phyloP scores from a whole-genome alignment of 2,113 vertebrate genomes.

The Pachypanchax playfairii region DNA sequence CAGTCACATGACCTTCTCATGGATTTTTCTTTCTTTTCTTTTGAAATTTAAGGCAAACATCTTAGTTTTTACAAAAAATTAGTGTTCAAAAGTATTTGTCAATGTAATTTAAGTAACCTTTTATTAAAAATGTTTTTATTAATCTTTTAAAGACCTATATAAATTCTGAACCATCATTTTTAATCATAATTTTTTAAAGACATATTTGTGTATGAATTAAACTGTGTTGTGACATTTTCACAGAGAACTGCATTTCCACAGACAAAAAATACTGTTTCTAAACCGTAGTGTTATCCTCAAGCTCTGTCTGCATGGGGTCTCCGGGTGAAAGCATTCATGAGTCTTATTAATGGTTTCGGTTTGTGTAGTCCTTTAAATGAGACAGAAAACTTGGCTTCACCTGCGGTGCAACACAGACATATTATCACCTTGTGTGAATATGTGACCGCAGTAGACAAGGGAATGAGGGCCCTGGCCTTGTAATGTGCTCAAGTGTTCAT shows the following conservation, averaged over 20 bases:
- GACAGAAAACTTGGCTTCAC: conserved; percentile 8
- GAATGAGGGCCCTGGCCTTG: background rate
- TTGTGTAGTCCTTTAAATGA: conserved; percentile 1
- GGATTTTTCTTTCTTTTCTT: background rate
- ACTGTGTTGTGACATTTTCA: too few species aligned
- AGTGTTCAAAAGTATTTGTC: conserved; percentile 1
- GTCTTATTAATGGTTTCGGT: conserved; percentile 11
- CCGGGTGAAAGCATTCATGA: background rate
- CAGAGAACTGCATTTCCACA: background rate
- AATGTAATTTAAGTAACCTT: too few species aligned
- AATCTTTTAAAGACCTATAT: too few species aligned
- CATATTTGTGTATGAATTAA: too few species aligned
- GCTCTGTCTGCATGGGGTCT: background rate
- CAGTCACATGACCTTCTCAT: background rate
- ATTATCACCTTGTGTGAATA: conserved; percentile 15
- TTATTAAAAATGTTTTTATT: too few species aligned
- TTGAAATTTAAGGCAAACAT: conserved; percentile 14
- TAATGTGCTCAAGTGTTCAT: conserved; percentile 36
- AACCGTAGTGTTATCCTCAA: background rate
- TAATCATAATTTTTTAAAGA: too few species aligned
- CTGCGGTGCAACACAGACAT: conserved; percentile 12
- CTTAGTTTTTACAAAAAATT: background rate
- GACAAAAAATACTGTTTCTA: background rate
- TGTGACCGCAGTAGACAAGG: conserved; percentile 11
- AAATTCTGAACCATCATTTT: too few species aligned